Evolutionary conservation across 2,888 invertebrate species (phyloP).

Genomic region (Pollenia amentaria): DNA sequence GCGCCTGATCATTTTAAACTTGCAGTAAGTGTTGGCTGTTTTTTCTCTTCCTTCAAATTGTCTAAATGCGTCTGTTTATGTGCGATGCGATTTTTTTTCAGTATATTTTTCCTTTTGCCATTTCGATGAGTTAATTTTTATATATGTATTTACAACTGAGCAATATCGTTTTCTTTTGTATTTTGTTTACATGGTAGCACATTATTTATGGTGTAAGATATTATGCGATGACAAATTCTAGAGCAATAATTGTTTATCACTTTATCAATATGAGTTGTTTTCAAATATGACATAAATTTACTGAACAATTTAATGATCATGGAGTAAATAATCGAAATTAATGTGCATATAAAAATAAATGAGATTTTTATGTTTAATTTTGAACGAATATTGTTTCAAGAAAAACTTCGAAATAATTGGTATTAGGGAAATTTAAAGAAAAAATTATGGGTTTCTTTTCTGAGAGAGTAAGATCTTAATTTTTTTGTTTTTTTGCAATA

Average conservation of each 20-base stretch:
- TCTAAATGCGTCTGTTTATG: conserved; percentile 35
- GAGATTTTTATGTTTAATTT: conserved; percentile 3
- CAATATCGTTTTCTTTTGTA: conserved; percentile 15
- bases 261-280: conserved; percentile 62
- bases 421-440: no score
- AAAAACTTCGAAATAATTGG: no score
- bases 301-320: conserved; percentile 33
- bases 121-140: conserved; percentile 63
- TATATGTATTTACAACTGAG: conserved; percentile 42
- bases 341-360: background rate
- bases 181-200: conserved; percentile 51
- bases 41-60: conserved; percentile 15
- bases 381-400: background rate
- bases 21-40: background rate
- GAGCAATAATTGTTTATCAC: conserved; percentile 71
- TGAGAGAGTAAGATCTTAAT: no score
- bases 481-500: no score
- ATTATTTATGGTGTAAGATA: conserved; percentile 65
- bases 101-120: background rate
- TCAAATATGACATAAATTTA: conserved; percentile 61
- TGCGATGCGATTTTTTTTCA: conserved; percentile 21
- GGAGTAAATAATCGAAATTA: background rate
- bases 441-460: no score
- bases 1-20: background rate
- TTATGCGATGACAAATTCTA: conserved; percentile 71